Evolutionary conservation across 2,113 vertebrate species (phyloP), one percentile per base, ranked within the genome.

Genomic region (Campylorhamphus procurvoides): DNA sequence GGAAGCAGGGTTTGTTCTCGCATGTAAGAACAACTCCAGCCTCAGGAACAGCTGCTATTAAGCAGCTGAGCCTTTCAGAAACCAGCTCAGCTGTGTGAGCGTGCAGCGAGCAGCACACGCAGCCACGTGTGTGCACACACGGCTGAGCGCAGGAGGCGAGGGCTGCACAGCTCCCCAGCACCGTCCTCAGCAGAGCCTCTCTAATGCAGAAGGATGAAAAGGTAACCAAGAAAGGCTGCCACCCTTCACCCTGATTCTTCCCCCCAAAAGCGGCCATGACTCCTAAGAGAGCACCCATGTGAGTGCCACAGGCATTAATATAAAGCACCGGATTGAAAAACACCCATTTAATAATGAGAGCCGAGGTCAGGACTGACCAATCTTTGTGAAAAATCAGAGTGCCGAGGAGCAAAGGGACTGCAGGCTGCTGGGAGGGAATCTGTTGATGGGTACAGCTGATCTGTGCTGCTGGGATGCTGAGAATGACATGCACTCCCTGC

Each of bases 401-500:
- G 15, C 55, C 73, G 40, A 66, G 82, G 55, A 87, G 37, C 62
- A 53, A 46, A 89, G 40, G 24, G 49, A 33, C 40, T 68, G 24
- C 47, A 67, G 66, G 31, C 17, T 42, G 4, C 58, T 18, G 29
- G 59, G 28, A 63, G 37, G 44, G 35, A 76, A 76, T 42, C 23
- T 78, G 80, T 33, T 0, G 0, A 18, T 10, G 49, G 28, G 44
- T 35, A 28, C 63, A 67, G 60, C 1, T 0, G 0, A 18, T 31
- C 22, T 46, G 59, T 50, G 72, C 79, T 42, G 47, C 39, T 39
- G 24, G 75, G 62, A 72, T 31, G 35, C 42, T 0, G 7, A 62
- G 37, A 42, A 42, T 0, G 1, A 73, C 49, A 37, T 0, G 0
- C 0, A 1, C 39, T 39, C 12, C 49, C 31, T 2, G 6, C 49